Percentiles rank a stretch among this genome's conserved stretches.
Evolutionary conservation across 2,888 invertebrate species (phyloP).

Genomic region (Euclidia mi): DNA sequence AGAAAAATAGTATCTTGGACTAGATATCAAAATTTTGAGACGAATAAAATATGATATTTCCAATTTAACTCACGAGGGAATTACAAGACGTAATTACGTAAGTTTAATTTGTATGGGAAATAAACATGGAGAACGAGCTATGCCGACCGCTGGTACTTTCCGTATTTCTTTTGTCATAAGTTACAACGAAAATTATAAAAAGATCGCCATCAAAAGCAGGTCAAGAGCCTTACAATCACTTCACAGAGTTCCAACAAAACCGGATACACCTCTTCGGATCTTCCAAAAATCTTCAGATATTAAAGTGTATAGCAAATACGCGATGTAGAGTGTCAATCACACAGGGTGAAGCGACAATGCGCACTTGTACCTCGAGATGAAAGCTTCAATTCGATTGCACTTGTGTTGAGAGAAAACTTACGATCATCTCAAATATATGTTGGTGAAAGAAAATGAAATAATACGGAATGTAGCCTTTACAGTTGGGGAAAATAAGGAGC

Average conservation of each 20-base stretch:
- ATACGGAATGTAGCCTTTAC: not conserved
- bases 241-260: not conserved
- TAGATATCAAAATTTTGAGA: too few relatives aligned
- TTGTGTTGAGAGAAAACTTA: conserved; percentile 20
- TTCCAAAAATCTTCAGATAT: conserved; percentile 22
- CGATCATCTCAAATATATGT: not conserved
- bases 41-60: too few relatives aligned
- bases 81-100: too few relatives aligned
- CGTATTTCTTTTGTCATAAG: too few relatives aligned
- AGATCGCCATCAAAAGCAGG: not conserved
- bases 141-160: too few relatives aligned
- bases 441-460: not conserved
- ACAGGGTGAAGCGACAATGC: conserved; percentile 42
- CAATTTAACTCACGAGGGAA: too few relatives aligned
- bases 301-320: conserved; percentile 45
- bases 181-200: too few relatives aligned
- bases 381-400: conserved; percentile 34
- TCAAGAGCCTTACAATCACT: not conserved
- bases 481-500: too few relatives aligned
- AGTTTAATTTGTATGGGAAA: too few relatives aligned
- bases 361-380: conserved; percentile 35
- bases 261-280: not conserved
- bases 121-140: too few relatives aligned
- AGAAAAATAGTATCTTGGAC: too few relatives aligned
- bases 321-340: conserved; percentile 40